Base-by-base conservation (phyloP, 2,797 vertebrate species). In the Zenarchopterus dispar region DNA sequence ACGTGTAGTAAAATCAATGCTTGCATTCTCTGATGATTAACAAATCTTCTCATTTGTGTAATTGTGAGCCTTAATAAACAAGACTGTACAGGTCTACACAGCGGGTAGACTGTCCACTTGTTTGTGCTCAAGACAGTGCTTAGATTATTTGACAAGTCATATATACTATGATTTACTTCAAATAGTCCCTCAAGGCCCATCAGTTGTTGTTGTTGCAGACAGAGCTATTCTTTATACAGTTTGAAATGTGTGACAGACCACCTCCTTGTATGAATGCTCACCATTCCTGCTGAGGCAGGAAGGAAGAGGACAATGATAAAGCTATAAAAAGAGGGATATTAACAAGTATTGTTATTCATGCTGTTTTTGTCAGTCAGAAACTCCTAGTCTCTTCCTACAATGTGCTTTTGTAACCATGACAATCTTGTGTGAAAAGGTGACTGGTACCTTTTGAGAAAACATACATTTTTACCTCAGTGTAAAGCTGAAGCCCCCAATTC, bases 391-490 rank as follows among this genome's bases (percentile, higher is more conserved):
- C 64, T 81, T 83, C 67, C 73, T 81, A 45, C 18, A 9, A 79
- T 49, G 65, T 62, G 75, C 81, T 85, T 90, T 89, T 89, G 72
- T 88, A 86, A 82, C 83, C 75, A 85, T 80, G 81, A 75, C 76
- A 77, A 47, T 81, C 70, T 51, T 70, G 58, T 75, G 55, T 86
- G 86, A 90, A 88, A 86, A 83, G 82, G 84, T 91, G 84, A 90
- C 75, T 56, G 39, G 63, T 73, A 73, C 80, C 76, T 88, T 89
- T 89, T 76, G 67, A 78, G 52, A 82, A 84, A 89, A 78, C 78
- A 66, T 84, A 74, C 82, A 84, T 75, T 82, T 85, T 64, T 78
- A 66, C 44, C 63, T 77, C 76, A 51, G 63, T 42, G 65, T 77
- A 62, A 85, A 75, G 76, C 75, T 81, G 70, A 88, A 79, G 81